A percentile compares a stretch with the other conserved stretches of the same genome.
Evolutionary conservation across 1,140 invertebrate species (phyloP).

Genomic region (Calephelis nemesis): DNA sequence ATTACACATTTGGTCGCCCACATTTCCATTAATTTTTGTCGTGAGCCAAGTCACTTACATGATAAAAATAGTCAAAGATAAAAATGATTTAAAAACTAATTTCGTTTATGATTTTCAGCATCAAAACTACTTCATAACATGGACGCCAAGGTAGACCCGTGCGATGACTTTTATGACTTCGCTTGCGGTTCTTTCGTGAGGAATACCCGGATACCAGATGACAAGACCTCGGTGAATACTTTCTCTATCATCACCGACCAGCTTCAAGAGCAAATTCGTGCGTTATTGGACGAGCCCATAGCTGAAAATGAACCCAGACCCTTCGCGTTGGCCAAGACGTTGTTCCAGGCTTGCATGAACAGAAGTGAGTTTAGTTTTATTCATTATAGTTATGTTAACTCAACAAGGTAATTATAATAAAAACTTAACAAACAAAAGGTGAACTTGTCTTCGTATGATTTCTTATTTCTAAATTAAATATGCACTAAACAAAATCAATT

Average conservation of each 20-base stretch:
- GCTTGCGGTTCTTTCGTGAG: conserved; percentile 88
- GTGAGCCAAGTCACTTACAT: too few species aligned
- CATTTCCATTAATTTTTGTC: not conserved
- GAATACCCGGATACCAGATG: conserved; percentile 88
- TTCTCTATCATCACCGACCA: conserved; percentile 90
- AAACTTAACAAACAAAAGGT: too few species aligned
- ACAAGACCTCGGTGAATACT: conserved; percentile 88
- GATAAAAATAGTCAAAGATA: not conserved
- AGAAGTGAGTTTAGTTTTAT: conserved; percentile 82
- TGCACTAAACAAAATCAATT: too few species aligned
- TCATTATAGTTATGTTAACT: too few species aligned
- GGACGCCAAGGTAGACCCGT: conserved; percentile 88
- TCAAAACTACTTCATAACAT: conserved; percentile 86
- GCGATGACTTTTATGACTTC: conserved; percentile 94
- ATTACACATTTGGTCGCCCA: too few species aligned
- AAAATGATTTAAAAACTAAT: conserved; percentile 5
- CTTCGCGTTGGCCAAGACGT: conserved; percentile 86
- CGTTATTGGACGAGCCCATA: conserved; percentile 86
- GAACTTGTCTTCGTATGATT: too few species aligned
- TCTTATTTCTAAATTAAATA: too few species aligned
- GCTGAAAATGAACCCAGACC: conserved; percentile 84
- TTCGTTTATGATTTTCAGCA: conserved; percentile 65
- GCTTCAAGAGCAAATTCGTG: conserved; percentile 88
- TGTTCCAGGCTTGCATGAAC: conserved; percentile 93
- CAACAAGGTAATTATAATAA: too few species aligned